Base-by-base conservation (phyloP, 2,113 vertebrate genomes). In the Mus spicilegus region DNA sequence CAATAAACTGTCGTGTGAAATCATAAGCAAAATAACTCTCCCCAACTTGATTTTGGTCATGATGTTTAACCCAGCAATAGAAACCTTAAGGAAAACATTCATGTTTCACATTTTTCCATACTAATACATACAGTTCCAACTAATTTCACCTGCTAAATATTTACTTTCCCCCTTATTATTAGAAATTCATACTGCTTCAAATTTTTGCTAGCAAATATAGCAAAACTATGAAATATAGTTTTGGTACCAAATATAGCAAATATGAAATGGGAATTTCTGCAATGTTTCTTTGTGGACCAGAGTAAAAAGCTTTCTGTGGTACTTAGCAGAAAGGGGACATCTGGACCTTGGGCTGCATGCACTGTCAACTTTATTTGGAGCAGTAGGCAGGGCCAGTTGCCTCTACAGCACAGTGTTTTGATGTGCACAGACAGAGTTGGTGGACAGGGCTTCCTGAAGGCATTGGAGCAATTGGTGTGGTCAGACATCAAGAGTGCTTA, bases 111-210 rank as follows among this genome's bases (percentile, higher is more conserved):
- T 73, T 26, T 90, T 76, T 49, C 16, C 20, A 58, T 58, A 56
- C 39, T 84, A n/a, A 78, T 86, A 1, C 6, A 39, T 17, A n/a
- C 70, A 46, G 9, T 61, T 81, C 90, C 28, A 77, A 70, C 5
- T 63, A 56, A 92, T 90, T 94, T 95, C 20, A 95, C 24, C 36
- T 93, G 56, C 19, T 72, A 24, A 91, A 49, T 76, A 54, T 87
- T 82, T 87, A 77, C 72, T 39, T 78, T 93, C 94, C 30, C 77
- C 77, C 22, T 89, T 91, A 63, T 26, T 67, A 12, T 36, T n/a
- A 20, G 30, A 67, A 46, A 93, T 94, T 93, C 17, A 84, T 19
- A 72, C 61, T 58, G 65, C 6, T 91, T 85, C 30, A n/a, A 87
- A 75, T 46, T 89, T 78, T 87, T 46, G 63, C 22, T 87, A 91